phyloP scores from a whole-genome alignment of 2,888 invertebrate species.

The Drosophila rellima region DNA sequence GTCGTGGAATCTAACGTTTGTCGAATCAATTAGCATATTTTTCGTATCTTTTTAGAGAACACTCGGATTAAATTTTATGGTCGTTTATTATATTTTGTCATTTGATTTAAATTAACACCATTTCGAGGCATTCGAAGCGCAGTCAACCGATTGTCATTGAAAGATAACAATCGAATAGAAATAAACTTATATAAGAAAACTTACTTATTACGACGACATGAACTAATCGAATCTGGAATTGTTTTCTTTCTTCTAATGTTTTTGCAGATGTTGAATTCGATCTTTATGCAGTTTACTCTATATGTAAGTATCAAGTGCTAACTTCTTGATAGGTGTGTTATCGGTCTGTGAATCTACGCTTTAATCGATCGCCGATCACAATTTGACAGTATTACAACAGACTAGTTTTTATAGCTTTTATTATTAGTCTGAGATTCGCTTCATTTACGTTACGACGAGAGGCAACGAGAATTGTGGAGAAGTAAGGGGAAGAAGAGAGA shows the following conservation, averaged over 20 bases:
- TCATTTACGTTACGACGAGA: slow-evolving; percentile 32
- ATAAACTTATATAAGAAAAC: slow-evolving; percentile 1
- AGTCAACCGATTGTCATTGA: slow-evolving; percentile 40
- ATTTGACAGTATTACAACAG: slow-evolving; percentile 69
- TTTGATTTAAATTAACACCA: slow-evolving; percentile 80
- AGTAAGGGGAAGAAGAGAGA: not conserved
- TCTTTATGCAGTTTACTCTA: slow-evolving; percentile 32
- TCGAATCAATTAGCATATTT: slow-evolving; percentile 59
- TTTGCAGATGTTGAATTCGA: slow-evolving; percentile 41
- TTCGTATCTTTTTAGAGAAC: slow-evolving; percentile 62
- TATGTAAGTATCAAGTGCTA: slow-evolving; percentile 51
- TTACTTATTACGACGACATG: not conserved
- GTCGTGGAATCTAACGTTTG: slow-evolving; percentile 55
- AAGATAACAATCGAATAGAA: not conserved
- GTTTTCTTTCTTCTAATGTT: not conserved
- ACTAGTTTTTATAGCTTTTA: slow-evolving; percentile 66
- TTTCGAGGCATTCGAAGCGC: slow-evolving; percentile 34
- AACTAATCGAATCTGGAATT: slow-evolving; percentile 12
- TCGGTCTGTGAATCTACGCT: not conserved
- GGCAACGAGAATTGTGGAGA: not conserved
- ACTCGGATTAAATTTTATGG: slow-evolving; percentile 78
- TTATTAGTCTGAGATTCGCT: slow-evolving; percentile 49
- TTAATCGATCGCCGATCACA: slow-evolving; percentile 46
- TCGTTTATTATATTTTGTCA: slow-evolving; percentile 80
- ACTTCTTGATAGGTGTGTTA: slow-evolving; percentile 6